These are phyloP conservation scores for Tenualosa thibaudeaui DNA, from an alignment of 2,797 vertebrate species.

Conservation along the genomic window DNA sequence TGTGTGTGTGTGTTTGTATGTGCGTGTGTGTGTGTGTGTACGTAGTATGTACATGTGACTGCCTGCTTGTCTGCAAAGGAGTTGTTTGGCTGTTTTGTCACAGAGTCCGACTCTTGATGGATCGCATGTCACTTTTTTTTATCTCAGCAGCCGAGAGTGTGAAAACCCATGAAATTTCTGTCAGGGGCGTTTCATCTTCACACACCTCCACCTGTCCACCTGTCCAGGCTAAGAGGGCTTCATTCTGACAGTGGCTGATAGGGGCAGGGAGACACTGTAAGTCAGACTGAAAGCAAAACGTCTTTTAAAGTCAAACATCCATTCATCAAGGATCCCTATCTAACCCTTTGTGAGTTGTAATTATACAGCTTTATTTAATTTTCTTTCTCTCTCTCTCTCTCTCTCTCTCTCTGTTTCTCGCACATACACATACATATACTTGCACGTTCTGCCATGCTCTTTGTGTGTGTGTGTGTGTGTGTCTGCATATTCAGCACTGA, in stretches of 20 bases:
- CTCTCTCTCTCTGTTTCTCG: too few relatives aligned
- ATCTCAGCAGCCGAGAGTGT: too few relatives aligned
- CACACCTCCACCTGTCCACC: background rate
- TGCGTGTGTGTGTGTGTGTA: background rate
- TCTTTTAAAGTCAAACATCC: background rate
- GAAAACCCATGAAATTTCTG: background rate
- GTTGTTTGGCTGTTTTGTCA: background rate
- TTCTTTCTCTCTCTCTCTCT: background rate
- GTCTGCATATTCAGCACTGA: background rate
- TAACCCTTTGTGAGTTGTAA: background rate
- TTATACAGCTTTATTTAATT: background rate
- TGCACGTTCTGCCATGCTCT: too few relatives aligned
- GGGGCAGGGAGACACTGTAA: background rate
- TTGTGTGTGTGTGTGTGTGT: constrained; percentile 4
- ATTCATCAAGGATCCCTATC: background rate
- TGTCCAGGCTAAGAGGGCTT: background rate
- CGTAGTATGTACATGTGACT: background rate
- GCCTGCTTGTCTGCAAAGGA: background rate
- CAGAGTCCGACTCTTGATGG: background rate
- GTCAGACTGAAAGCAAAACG: background rate
- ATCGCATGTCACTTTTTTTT: background rate
- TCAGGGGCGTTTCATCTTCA: background rate
- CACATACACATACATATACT: too few relatives aligned
- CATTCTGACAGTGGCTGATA: background rate
- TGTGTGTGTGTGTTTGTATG: background rate